Evolutionary conservation across 2,797 vertebrate genomes (phyloP).

Genomic region (Benthosema pterotum): DNA sequence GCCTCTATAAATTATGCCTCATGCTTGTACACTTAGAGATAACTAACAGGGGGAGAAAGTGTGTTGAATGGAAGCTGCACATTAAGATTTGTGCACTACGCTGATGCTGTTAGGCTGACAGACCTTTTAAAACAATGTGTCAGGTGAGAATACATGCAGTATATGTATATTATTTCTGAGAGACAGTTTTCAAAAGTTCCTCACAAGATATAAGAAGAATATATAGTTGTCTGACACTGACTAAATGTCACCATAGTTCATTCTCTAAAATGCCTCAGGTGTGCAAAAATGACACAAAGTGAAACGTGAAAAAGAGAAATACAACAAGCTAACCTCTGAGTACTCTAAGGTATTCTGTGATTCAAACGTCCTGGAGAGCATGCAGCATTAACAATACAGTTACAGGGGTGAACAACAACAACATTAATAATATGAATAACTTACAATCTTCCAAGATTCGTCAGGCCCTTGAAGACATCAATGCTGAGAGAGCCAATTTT

Average conservation of each 20-base stretch:
- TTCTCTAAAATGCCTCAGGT: constrained; percentile 30
- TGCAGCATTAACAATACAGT: too few relatives aligned
- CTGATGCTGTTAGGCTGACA: background rate
- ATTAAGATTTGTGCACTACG: background rate
- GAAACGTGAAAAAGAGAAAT: too few relatives aligned
- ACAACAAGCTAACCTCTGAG: constrained; percentile 44
- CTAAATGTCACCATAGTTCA: too few relatives aligned
- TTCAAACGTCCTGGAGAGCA: too few relatives aligned
- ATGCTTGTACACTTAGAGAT: constrained; percentile 16
- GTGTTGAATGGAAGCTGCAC: constrained; percentile 1
- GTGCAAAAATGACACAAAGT: constrained; percentile 42
- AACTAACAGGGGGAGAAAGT: background rate
- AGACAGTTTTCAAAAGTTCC: background rate
- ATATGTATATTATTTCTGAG: background rate
- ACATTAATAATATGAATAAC: constrained; percentile 59
- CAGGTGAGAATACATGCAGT: constrained; percentile 1
- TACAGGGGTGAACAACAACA: too few relatives aligned
- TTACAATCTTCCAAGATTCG: constrained; percentile 91
- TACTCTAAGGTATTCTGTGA: background rate
- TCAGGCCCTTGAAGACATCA: constrained; percentile 92
- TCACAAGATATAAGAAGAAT: too few relatives aligned
- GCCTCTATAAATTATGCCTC: constrained; percentile 16
- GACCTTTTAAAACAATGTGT: background rate
- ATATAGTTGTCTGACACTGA: too few relatives aligned
- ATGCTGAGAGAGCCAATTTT: constrained; percentile 93